phyloP scores from a whole-genome alignment of 30 jellyfish, hydroid and myxozoan genomes.

The Rhopilema esculentum region DNA sequence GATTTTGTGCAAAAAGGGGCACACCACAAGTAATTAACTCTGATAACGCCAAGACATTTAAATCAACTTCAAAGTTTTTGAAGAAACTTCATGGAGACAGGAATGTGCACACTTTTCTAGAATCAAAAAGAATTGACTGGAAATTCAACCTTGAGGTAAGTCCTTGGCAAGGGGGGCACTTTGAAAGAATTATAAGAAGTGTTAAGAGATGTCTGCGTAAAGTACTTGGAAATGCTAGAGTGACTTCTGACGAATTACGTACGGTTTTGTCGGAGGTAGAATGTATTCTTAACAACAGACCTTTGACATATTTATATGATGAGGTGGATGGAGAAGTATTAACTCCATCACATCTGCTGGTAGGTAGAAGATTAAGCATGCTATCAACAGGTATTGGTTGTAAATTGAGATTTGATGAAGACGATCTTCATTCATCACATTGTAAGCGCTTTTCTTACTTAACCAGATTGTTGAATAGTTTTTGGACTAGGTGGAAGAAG shows the following conservation, averaged over 20 bases:
- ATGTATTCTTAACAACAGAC: slow-evolving; percentile 13
- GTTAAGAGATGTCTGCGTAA: slow-evolving; percentile 11
- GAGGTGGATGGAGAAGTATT: slow-evolving; percentile 4
- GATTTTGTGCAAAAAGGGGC: slow-evolving; percentile 26
- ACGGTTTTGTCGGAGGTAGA: slow-evolving; percentile 39
- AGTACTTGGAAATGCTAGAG: slow-evolving; percentile 14
- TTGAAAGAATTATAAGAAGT: slow-evolving; percentile 9
- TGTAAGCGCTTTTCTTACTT: slow-evolving; percentile 11
- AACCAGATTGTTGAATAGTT: slow-evolving; percentile 1
- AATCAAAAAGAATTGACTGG: neutral
- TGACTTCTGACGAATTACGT: slow-evolving; percentile 23
- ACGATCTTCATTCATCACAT: neutral
- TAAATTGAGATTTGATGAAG: slow-evolving; percentile 14
- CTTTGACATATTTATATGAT: slow-evolving; percentile 15
- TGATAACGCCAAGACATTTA: too few species aligned
- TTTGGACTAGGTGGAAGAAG: slow-evolving; percentile 27
- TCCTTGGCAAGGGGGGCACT: too few species aligned
- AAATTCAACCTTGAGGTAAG: too few species aligned
- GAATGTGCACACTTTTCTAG: neutral
- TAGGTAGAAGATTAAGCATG: slow-evolving; percentile 18
- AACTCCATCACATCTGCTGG: slow-evolving; percentile 21
- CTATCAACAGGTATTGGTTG: neutral
- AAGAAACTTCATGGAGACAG: slow-evolving; percentile 1
- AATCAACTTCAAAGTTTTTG: neutral
- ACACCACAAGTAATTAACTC: too few species aligned